Conservation (phyloP, 2,113 vertebrate species). For the Turnix velox region DNA sequence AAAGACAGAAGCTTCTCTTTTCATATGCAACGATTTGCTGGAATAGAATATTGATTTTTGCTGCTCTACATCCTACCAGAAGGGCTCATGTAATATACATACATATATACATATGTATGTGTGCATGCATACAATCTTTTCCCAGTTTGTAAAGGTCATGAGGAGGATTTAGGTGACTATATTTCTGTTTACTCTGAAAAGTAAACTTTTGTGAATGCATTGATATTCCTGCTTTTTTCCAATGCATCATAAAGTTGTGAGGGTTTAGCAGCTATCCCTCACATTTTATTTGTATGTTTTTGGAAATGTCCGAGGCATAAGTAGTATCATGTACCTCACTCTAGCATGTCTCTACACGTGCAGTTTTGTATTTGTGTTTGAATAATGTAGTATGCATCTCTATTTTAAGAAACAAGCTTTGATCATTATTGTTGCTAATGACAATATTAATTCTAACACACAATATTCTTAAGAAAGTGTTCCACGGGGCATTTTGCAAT, state of each 20-base stretch:
- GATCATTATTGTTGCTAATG: neutral
- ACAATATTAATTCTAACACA: neutral
- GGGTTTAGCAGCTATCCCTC: neutral
- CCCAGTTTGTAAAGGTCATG: neutral
- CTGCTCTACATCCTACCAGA: neutral
- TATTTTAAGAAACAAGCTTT: conserved; percentile 2
- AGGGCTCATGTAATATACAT: neutral
- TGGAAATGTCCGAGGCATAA: neutral
- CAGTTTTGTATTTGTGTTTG: neutral
- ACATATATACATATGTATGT: neutral
- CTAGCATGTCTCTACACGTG: neutral
- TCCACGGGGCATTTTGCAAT: neutral
- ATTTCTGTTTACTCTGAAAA: neutral
- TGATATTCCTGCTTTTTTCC: neutral
- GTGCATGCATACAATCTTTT: neutral
- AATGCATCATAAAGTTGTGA: neutral
- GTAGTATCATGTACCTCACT: neutral
- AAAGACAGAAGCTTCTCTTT: neutral
- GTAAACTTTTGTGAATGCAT: neutral
- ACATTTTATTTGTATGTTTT: neutral
- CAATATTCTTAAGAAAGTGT: neutral
- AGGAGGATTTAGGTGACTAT: neutral
- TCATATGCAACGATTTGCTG: neutral
- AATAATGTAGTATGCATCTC: neutral
- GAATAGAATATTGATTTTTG: neutral